phyloP scores from a whole-genome alignment of 2,888 invertebrate species.

The Drosophila setosimentum region DNA sequence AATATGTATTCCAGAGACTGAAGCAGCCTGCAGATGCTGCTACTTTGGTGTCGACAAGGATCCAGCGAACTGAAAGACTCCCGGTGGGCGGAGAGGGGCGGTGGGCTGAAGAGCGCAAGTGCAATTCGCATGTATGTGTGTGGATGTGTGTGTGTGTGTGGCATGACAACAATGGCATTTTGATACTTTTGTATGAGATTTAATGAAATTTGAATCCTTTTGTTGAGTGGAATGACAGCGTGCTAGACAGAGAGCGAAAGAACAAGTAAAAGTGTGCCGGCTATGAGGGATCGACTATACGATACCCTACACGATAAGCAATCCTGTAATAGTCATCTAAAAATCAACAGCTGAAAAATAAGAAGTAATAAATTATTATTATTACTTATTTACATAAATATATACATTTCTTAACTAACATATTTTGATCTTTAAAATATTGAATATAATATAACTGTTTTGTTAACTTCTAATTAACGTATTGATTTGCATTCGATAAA shows the following conservation, averaged over 20 bases:
- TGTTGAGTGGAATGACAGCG: slow-evolving; percentile 75
- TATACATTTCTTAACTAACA: not conserved
- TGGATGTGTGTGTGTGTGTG: slow-evolving; percentile 19
- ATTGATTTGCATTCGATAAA: not conserved
- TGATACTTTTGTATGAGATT: slow-evolving; percentile 81
- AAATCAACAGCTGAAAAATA: not conserved
- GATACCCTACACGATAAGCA: slow-evolving; percentile 1
- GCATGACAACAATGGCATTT: slow-evolving; percentile 78
- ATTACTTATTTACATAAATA: not conserved
- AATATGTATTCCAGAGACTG: slow-evolving; percentile 44
- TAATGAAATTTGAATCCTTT: slow-evolving; percentile 82
- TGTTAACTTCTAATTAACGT: not conserved
- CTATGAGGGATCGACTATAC: not conserved
- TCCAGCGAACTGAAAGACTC: not conserved
- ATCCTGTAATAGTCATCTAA: too few species aligned
- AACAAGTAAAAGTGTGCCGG: slow-evolving; percentile 7
- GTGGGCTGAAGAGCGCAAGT: slow-evolving; percentile 17
- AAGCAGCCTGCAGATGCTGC: slow-evolving; percentile 42
- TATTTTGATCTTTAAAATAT: fast-evolving
- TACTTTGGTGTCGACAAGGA: slow-evolving; percentile 53
- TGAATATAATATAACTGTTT: not conserved
- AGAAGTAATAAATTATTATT: not conserved
- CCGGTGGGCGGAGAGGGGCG: not conserved
- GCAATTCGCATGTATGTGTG: slow-evolving; percentile 40
- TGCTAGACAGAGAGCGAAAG: slow-evolving; percentile 27